Evolutionary conservation across 2,797 vertebrate species (phyloP).

Genomic region (Tiaroga cobitis): DNA sequence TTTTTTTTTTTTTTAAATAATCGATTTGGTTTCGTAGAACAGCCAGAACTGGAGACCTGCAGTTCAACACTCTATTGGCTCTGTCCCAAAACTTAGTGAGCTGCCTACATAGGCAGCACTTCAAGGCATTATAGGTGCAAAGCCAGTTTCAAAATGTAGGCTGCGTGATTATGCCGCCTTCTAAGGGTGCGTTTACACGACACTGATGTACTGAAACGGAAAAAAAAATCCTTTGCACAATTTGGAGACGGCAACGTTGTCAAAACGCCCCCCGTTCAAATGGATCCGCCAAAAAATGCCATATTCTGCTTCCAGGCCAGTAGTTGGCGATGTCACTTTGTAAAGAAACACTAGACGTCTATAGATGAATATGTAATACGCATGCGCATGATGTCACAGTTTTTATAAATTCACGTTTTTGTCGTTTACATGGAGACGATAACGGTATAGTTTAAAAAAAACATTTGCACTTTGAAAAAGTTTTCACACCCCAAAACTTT

Average conservation of each 20-base stretch:
- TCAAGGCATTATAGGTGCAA: conserved; percentile 9
- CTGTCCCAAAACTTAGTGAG: conserved; percentile 6
- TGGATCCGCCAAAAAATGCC: neutral
- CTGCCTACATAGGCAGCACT: neutral
- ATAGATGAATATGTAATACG: neutral
- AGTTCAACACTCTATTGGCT: conserved; percentile 26
- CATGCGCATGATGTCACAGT: neutral
- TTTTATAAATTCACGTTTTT: neutral
- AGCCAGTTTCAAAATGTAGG: neutral
- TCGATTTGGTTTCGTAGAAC: conserved; percentile 4
- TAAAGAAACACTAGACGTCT: neutral
- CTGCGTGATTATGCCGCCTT: neutral
- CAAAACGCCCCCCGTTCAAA: neutral
- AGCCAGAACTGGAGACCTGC: conserved; percentile 18
- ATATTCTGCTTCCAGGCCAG: neutral
- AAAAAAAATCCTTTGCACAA: neutral
- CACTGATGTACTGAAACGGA: neutral
- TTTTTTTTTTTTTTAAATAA: conserved; percentile 14
- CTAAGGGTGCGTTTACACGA: neutral
- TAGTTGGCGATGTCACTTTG: neutral
- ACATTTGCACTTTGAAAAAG: neutral
- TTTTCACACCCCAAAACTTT: too few relatives aligned
- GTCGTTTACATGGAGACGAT: neutral
- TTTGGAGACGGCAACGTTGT: neutral
- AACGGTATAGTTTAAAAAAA: neutral